Evolutionary conservation across 2,888 invertebrate species (phyloP), one percentile per base, ranked within the genome.

Genomic region (Nomada ferruginata): DNA sequence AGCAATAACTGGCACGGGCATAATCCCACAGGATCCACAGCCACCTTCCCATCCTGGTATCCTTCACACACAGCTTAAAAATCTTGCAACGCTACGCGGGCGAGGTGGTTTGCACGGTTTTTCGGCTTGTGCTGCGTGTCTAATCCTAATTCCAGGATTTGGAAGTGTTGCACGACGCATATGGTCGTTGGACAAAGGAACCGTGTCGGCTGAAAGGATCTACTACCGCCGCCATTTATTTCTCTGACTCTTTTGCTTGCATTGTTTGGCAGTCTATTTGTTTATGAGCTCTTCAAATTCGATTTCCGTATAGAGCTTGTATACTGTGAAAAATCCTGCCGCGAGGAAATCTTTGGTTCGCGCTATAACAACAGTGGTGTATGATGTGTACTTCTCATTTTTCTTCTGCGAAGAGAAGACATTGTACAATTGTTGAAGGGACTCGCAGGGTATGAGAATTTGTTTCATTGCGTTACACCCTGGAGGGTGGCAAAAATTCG

Each of bases 1-100:
- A 88, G 79, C 76, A 78, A 69, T 64, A 84, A 85, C 85, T 73
- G 69, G 75, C 83, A 59, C 79, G 83, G 78, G 79, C 77, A 88
- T 89, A 90, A 89, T 89, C 87, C 87, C 64, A 76, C 82, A 83
- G 80, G 84, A 79, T 79, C 78, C 66, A 77, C 74, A 79, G 69
- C 73, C 77, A 61, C 84, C 75, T 66, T 53, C 7, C 70, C 69
- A 29, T 59, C 47, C n/a, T 29, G 20, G 15, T 18, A n/a, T 7
- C 47, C 52, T 20, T 18, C 42, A 26, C 61, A 52, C 55, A 72
- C 57, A n/a, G 44, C 4, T 13, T 15, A 15, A 18, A 23, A 15
- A 23, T 20, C 53, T 53, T 20, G 20, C 36, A 29, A 52, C 52
- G 44, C 42, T 29, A 20, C 29, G 52, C 63, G 44, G 20, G 18